Conservation (phyloP, 1,140 invertebrate genomes). For the Micrasema minimum region DNA sequence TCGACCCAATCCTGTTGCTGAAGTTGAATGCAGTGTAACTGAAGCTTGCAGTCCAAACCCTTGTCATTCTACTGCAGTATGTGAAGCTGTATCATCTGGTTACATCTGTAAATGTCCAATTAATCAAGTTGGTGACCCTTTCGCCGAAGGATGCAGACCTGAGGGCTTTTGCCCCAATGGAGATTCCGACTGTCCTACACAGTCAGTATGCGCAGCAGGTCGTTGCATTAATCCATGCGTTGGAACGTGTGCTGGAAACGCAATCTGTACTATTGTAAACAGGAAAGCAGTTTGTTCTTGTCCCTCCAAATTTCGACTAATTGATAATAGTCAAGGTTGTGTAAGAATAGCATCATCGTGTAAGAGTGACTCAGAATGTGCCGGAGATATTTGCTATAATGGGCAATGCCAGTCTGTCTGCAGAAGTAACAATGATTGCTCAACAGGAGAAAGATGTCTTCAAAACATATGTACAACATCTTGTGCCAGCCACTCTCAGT, state of each 20-base stretch:
- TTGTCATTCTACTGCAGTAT: slow-evolving; percentile 84
- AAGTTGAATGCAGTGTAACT: slow-evolving; percentile 78
- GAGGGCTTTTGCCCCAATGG: slow-evolving; percentile 77
- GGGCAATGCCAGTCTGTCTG: slow-evolving; percentile 88
- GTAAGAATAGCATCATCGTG: slow-evolving; percentile 75
- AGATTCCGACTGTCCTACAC: slow-evolving; percentile 78
- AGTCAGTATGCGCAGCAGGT: slow-evolving; percentile 78
- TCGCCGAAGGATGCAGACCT: slow-evolving; percentile 76
- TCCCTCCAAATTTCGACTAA: slow-evolving; percentile 74
- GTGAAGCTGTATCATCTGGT: slow-evolving; percentile 73
- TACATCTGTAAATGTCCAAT: slow-evolving; percentile 80
- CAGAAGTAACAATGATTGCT: slow-evolving; percentile 80
- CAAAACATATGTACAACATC: slow-evolving; percentile 81
- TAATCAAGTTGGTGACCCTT: slow-evolving; percentile 81
- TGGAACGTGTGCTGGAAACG: slow-evolving; percentile 79
- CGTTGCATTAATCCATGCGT: slow-evolving; percentile 83
- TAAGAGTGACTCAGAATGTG: slow-evolving; percentile 78
- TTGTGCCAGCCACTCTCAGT: slow-evolving; percentile 84
- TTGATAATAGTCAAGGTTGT: slow-evolving; percentile 76
- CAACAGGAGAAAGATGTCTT: slow-evolving; percentile 80
- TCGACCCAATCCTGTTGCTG: slow-evolving; percentile 80
- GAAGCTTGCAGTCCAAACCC: slow-evolving; percentile 80
- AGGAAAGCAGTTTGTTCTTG: slow-evolving; percentile 81
- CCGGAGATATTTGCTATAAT: slow-evolving; percentile 80
- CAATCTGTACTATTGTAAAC: slow-evolving; percentile 79